These are phyloP conservation scores for Gambusia yucatana DNA, from an alignment of 2,797 vertebrate species.

Conservation along the genomic window DNA sequence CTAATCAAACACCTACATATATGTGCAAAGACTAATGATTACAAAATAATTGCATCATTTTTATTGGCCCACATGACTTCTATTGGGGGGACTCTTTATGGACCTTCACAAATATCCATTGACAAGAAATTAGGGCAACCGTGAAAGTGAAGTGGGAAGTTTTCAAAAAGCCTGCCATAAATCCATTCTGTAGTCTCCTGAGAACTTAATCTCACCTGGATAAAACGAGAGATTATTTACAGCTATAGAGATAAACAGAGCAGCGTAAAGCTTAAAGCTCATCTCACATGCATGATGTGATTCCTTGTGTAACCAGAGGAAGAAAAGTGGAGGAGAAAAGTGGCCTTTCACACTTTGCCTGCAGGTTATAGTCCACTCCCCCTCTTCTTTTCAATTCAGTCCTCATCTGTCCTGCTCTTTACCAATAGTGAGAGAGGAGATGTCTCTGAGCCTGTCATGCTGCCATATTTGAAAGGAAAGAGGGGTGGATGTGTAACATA, in stretches of 20 bases:
- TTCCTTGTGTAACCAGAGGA: conserved; percentile 9
- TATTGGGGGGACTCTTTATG: neutral
- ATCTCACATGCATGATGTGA: neutral
- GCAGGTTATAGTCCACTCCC: conserved; percentile 29
- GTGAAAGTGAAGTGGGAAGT: neutral
- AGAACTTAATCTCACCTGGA: neutral
- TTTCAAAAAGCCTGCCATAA: conserved; percentile 20
- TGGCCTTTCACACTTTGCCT: conserved; percentile 51
- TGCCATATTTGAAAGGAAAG: conserved; percentile 51
- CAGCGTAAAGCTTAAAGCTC: conserved; percentile 1
- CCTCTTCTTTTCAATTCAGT: conserved; percentile 16
- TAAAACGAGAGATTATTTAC: conserved; percentile 27
- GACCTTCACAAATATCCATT: neutral
- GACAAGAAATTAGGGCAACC: neutral
- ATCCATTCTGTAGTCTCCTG: neutral
- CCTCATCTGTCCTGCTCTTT: conserved; percentile 5
- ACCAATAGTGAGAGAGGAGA: conserved; percentile 38
- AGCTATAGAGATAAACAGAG: conserved; percentile 20
- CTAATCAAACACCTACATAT: neutral
- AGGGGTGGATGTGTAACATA: conserved; percentile 51
- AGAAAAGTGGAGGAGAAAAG: conserved; percentile 21
- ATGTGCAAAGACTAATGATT: neutral
- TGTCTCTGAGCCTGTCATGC: conserved; percentile 41
- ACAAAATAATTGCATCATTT: neutral
- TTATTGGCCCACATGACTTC: neutral